Base-by-base conservation (phyloP, 2,113 vertebrate genomes). In the Eleginops maclovinus region DNA sequence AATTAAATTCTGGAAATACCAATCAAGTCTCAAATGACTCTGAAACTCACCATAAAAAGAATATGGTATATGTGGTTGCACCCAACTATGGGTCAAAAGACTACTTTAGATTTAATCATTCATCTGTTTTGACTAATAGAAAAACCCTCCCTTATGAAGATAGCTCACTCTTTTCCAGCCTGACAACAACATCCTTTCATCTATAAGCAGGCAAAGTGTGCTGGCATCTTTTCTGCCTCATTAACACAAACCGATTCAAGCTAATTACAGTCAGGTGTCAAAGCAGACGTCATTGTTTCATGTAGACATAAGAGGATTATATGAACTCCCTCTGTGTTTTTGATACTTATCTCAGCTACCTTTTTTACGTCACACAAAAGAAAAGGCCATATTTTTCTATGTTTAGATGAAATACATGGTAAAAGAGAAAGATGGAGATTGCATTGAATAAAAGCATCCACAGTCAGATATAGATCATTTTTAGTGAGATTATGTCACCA, bases 191-290 rank as follows among this genome's bases (percentile, higher is more conserved):
- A 79, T 69, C 77, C 87, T 91, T 89, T 91, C 85, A 90, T 92
- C 82, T 87, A 55, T 28, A 44, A 72, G 81, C 83, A 56, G 90
- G 89, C 72, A 87, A 84, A 71, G 58, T 79, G 72, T 66, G 76
- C 81, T 74, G 68, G 74, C 90, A 88, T 83, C 83, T 88, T 84
- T 82, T 80, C 77, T 83, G 54, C 82, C 86, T 91, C 80, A 92
- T 93, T 93, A 93, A 81, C 88, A 85, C 85, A 76, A 79, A 81
- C 77, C 60, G 85, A 83, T 77, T 61, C 79, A 82, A 65, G 75
- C 89, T 91, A 92, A 93, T 92, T 92, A 36, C 31, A 36, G 31
- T 36, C 90, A 88, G 66, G 81, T 91, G 88, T 92, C 89, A 91
- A 82, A 88, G 80, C 86, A 79, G 82, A 87, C 44, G 43, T 49